A percentile compares a stretch with the other conserved stretches of the same genome.
Evolutionary conservation across 2,888 invertebrate species (phyloP).

Genomic region (Branchipolynoe longqiensis): DNA sequence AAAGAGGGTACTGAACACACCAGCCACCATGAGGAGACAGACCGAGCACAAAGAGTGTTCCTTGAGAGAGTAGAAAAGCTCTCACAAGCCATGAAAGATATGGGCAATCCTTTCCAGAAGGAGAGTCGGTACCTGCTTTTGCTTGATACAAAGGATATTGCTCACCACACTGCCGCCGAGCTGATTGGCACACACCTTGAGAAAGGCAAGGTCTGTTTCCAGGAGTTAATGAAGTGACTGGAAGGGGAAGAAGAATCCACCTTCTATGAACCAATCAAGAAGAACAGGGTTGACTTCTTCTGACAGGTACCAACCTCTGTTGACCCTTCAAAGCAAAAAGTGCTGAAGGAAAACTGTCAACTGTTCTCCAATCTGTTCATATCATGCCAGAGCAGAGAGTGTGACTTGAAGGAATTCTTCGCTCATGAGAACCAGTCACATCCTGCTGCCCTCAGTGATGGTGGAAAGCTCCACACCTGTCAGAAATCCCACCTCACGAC

Average conservation of each 20-base stretch:
- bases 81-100: conserved; percentile 51
- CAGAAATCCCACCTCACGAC: conserved; percentile 63
- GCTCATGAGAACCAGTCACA: conserved; percentile 65
- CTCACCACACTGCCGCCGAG: too few relatives aligned
- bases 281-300: conserved; percentile 63
- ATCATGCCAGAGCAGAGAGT: conserved; percentile 64
- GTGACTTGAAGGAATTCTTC: conserved; percentile 63
- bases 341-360: too few relatives aligned
- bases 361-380: conserved; percentile 66
- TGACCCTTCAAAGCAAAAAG: conserved; percentile 53
- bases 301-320: conserved; percentile 57
- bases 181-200: too few relatives aligned
- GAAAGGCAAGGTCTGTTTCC: too few relatives aligned
- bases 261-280: too few relatives aligned
- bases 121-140: too few relatives aligned
- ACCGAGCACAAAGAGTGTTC: conserved; percentile 16
- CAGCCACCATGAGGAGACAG: conserved; percentile 57
- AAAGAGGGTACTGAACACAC: background rate
- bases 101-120: conserved; percentile 66
- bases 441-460: conserved; percentile 64
- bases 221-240: too few relatives aligned
- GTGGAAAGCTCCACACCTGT: conserved; percentile 63
- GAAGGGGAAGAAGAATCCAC: too few relatives aligned
- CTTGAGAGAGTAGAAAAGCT: conserved; percentile 63
- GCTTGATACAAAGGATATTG: too few relatives aligned